Base-by-base conservation (phyloP, 2,113 vertebrate species). In the Ginglymostoma cirratum region DNA sequence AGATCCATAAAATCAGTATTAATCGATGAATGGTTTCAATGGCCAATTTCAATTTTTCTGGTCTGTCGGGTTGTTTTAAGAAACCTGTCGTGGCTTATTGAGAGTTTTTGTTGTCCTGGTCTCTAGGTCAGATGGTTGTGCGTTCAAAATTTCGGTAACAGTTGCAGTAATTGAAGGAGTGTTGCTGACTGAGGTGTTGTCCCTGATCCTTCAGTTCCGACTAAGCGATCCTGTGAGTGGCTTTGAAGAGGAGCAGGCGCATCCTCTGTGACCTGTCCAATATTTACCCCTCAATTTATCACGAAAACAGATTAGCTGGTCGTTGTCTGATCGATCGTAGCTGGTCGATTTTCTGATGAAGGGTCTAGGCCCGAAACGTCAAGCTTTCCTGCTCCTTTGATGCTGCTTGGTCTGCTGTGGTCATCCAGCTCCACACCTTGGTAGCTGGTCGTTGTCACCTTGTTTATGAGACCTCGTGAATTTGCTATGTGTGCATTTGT, bases 181-280 rank as follows among this genome's bases (percentile, higher is more conserved):
- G 27, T 27, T 30, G 24, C 27, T 15, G 34, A 4, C 76, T 38
- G 14, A 80, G 76, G 76, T 80, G 76, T 10, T 34, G 72, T 78
- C 30, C 24, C 24, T 72, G 70, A 8, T 15, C n/a, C n/a, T 5
- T 17, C 34, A 0, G 3, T 1, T 38, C 0, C 17, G 5, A 0
- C 1, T 45, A 42, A 45, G 6, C 1, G 4, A 45, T 14, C 80
- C 38, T 30, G 27, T 34, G 72, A 30, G 8, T 45, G 17, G 19
- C 34, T 83, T 83, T 6, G 38, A 83, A n/a, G n/a, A 83, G 14
- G n/a, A 83, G 38, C 38, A 38, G n/a, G 19, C 14, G 17, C 19
- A 1, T 5, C 5, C 38, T 0, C 0, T 15, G n/a, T 21, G 78
- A 15, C n/a, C n/a, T 83, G 34, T 2, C n/a, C 80, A 45, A 19